A percentile compares a stretch with the other conserved stretches of the same genome.
Conservation (phyloP, 2,113 vertebrate genomes). For the Aix galericulata region DNA sequence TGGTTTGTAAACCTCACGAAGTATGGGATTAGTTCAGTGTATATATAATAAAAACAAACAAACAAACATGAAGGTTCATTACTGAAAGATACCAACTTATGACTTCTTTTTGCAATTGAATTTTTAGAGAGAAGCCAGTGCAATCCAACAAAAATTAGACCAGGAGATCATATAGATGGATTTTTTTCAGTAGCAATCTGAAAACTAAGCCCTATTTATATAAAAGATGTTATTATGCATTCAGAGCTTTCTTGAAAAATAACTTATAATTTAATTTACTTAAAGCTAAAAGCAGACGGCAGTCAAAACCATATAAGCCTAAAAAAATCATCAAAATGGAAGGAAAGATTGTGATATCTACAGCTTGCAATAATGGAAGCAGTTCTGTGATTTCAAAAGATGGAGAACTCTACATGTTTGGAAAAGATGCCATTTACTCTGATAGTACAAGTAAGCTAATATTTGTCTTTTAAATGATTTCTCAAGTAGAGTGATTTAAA, state of each 20-base stretch:
- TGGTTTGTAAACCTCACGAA: not conserved
- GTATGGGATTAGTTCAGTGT: not conserved
- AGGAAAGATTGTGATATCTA: slow-evolving; percentile 92
- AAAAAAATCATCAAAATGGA: slow-evolving; percentile 99
- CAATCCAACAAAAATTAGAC: not conserved
- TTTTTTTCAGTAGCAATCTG: not conserved
- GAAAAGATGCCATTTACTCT: slow-evolving; percentile 98
- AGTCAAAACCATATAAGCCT: slow-evolving; percentile 98
- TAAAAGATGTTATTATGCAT: not conserved
- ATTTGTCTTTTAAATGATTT: not conserved
- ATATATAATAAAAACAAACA: not conserved
- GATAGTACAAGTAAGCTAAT: slow-evolving; percentile 93
- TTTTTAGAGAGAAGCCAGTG: not conserved
- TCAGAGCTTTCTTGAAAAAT: not conserved
- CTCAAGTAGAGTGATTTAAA: not conserved
- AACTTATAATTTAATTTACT: slow-evolving; percentile 1
- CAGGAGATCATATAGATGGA: not conserved
- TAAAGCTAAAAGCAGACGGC: slow-evolving; percentile 94
- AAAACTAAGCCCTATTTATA: not conserved
- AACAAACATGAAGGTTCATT: not conserved
- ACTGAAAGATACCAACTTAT: not conserved
- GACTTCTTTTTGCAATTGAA: not conserved
- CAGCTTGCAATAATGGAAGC: slow-evolving; percentile 98
- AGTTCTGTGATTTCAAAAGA: slow-evolving; percentile 98
- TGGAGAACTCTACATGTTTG: slow-evolving; percentile 99